These are phyloP conservation scores for Mastigias papua DNA, from an alignment of 30 jellyfish, hydroid and myxozoan species.

Conservation along the genomic window DNA sequence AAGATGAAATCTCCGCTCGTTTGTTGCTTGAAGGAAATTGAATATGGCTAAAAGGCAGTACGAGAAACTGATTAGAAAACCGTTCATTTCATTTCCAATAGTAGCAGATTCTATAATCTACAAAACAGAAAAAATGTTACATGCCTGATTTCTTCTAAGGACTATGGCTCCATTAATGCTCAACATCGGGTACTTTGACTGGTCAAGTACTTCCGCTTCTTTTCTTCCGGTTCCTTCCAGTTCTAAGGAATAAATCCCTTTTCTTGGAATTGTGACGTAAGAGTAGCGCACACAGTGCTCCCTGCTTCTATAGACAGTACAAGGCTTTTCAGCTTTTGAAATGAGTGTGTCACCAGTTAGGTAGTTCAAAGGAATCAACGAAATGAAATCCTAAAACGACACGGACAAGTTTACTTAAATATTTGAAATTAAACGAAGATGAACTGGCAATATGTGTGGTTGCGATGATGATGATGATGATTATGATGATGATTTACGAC, in stretches of 20 bases:
- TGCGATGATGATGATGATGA: background rate
- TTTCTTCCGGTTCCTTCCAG: constrained; percentile 60
- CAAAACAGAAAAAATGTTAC: background rate
- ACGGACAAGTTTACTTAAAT: no score
- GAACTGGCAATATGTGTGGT: no score
- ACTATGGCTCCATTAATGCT: constrained; percentile 78
- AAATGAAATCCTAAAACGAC: constrained; percentile 59
- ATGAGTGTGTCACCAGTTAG: constrained; percentile 28
- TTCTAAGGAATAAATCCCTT: constrained; percentile 61
- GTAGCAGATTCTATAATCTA: no score
- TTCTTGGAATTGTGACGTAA: constrained; percentile 53
- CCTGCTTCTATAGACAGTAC: constrained; percentile 45
- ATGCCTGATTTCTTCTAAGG: constrained; percentile 50
- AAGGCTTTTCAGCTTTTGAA: constrained; percentile 56
- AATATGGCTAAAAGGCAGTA: constrained; percentile 29
- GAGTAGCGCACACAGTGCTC: constrained; percentile 67
- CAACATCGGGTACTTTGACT: constrained; percentile 34
- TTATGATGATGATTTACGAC: background rate
- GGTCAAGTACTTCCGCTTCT: constrained; percentile 48
- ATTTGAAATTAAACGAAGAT: no score
- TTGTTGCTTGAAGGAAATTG: constrained; percentile 24
- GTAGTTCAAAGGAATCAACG: constrained; percentile 70
- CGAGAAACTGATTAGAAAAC: no score
- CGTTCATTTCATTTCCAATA: no score
- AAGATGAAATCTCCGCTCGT: constrained; percentile 44